phyloP scores from a whole-genome alignment of 2,888 invertebrate genomes.

The Coelopa pilipes region DNA sequence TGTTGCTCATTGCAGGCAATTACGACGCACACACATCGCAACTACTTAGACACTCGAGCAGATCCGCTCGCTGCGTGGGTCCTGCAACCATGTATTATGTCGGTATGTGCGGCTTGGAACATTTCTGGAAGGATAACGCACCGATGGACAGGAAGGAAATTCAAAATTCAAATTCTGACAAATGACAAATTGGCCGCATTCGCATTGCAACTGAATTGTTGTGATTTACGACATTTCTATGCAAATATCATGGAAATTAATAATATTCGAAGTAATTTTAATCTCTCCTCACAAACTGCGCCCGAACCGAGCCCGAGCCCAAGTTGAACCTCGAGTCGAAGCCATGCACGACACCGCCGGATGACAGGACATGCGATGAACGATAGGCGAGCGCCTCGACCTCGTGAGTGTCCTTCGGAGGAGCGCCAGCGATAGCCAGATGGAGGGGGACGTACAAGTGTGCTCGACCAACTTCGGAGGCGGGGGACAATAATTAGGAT shows the following conservation, averaged over 20 bases:
- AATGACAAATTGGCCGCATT: constrained; percentile 37
- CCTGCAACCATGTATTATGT: no score
- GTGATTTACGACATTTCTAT: constrained; percentile 35
- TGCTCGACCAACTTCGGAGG: no score
- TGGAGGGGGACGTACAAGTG: not conserved
- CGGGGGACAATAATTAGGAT: not conserved
- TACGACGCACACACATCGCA: no score
- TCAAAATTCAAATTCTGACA: constrained; percentile 33
- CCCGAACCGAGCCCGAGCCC: not conserved
- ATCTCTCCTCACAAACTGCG: not conserved
- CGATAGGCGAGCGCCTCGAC: not conserved
- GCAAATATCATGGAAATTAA: constrained; percentile 34
- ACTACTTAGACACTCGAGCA: no score
- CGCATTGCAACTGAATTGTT: constrained; percentile 32
- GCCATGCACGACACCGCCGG: not conserved
- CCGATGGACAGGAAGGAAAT: constrained; percentile 23
- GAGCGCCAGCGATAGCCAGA: not conserved
- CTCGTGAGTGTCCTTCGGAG: not conserved
- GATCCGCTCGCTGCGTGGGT: no score
- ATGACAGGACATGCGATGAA: not conserved
- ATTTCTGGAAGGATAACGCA: no score
- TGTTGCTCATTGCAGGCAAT: no score
- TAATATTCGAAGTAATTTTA: constrained; percentile 32
- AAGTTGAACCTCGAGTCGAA: not conserved
- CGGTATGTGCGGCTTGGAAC: no score